Base-by-base conservation (phyloP, 1,140 invertebrate species). In the Macrosteles quadrilineatus region DNA sequence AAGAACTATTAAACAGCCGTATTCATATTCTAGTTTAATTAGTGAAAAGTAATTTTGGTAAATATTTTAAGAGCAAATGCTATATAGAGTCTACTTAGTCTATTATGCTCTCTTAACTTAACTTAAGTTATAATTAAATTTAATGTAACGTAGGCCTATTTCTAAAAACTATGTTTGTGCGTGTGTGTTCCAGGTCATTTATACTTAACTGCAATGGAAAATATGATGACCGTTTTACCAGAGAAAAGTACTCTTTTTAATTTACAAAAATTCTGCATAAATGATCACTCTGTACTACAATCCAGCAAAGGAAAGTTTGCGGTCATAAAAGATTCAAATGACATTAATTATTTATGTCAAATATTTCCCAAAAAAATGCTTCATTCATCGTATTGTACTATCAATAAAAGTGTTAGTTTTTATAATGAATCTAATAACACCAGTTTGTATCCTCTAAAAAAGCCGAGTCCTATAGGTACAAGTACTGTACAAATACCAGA, bases 381-480 rank as follows among this genome's bases (percentile, higher is more conserved):
- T 23, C 63, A 66, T 66, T 6, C n/a, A 23, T 40, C 32, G n/a
- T 66, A 2, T 66, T 66, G 63, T 17, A 66, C 2, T 27, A 17
- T 66, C 45, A 36, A 66, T 45, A 25, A 12, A 43, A 66, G 63
- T 66, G 63, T 66, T n/a, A n/a, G 32, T 40, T 27, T 32, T 25
- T 45, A 45, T 43, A 45, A 27, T 23, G n/a, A 29, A 63, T 2
- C 2, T 4, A 31, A 63, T 63, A 14, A 63, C 11, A 57, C 25
- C 27, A 3, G 2, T 1, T n/a, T 32, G 4, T 32, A 19, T 32
- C 59, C 31, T 2, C 31, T 32, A 9, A 9, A 63, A 31, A 31
- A 36, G 4, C 30, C 19, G 14, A 31, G 30, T 17, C 17, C 17
- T 11, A 43, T 11, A 43, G 36, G 9, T 9, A 11, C 29, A 3